Conservation (phyloP, 2,888 invertebrate genomes). For the Crepidodera aurea region DNA sequence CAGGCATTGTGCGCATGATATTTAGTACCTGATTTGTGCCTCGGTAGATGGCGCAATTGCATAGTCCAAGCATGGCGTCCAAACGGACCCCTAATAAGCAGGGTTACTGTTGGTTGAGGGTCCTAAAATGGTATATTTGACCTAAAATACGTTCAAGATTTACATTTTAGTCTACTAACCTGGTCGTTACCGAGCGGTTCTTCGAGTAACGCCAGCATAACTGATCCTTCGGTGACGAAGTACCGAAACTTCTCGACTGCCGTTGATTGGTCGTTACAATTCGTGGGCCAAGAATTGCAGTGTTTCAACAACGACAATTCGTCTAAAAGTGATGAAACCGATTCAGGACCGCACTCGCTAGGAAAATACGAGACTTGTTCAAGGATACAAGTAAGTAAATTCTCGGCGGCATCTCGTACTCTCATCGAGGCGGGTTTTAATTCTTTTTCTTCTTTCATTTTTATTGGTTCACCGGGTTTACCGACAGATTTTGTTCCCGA, state of each 20-base stretch:
- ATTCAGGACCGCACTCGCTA: constrained; percentile 83
- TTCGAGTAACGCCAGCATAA: constrained; percentile 88
- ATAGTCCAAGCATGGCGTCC: constrained; percentile 96
- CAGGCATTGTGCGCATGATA: constrained; percentile 70
- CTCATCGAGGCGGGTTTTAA: constrained; percentile 97
- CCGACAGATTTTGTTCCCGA: constrained; percentile 91
- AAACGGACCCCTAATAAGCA: constrained; percentile 90
- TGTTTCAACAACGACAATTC: constrained; percentile 83
- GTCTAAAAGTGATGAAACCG: constrained; percentile 86
- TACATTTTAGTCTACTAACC: constrained; percentile 40
- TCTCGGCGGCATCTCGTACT: constrained; percentile 97
- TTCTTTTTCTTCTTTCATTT: constrained; percentile 95
- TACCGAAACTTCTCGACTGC: constrained; percentile 81
- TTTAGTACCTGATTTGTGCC: constrained; percentile 78
- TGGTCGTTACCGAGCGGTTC: constrained; percentile 83
- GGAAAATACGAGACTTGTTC: constrained; percentile 91
- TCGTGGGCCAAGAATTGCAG: constrained; percentile 71
- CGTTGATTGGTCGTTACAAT: constrained; percentile 64
- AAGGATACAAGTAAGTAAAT: constrained; percentile 86
- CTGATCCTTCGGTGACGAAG: constrained; percentile 90
- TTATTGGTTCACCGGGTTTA: constrained; percentile 87
- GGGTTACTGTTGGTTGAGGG: constrained; percentile 90
- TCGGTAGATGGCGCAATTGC: constrained; percentile 85
- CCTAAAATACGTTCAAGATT: background rate
- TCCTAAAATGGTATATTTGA: constrained; percentile 66